Percentiles rank a stretch among this genome's conserved stretches.
These are phyloP conservation scores for Ischnura elegans DNA, from an alignment of 2,888 invertebrate genomes.

Conservation along the genomic window DNA sequence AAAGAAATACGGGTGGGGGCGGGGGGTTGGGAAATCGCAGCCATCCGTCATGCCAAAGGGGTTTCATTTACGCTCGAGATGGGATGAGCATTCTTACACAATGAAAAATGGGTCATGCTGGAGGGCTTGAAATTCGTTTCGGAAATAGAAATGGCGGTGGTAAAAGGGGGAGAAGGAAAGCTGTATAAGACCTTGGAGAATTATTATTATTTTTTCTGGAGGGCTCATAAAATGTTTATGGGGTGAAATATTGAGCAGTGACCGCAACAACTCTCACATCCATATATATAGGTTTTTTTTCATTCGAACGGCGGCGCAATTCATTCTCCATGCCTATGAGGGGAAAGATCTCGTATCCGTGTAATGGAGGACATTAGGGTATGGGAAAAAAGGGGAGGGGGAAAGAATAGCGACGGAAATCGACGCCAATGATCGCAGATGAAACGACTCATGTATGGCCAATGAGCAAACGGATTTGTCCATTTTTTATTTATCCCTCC, in stretches of 20 bases:
- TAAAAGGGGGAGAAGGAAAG: neutral
- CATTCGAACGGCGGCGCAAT: neutral
- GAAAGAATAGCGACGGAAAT: neutral
- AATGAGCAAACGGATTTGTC: neutral
- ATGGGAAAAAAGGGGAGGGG: too few relatives aligned
- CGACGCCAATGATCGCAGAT: neutral
- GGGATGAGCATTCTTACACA: neutral
- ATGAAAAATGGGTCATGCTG: neutral
- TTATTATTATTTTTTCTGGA: too few relatives aligned
- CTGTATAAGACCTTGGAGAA: neutral
- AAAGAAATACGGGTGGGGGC: neutral
- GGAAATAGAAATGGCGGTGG: neutral
- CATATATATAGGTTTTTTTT: too few relatives aligned
- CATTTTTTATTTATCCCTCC: neutral
- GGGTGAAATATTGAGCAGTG: constrained; percentile 28
- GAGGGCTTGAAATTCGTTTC: neutral
- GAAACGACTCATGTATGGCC: neutral
- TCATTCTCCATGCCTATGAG: neutral
- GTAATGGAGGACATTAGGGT: neutral
- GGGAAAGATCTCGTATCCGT: neutral
- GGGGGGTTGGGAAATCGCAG: too few relatives aligned
- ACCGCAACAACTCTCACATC: neutral
- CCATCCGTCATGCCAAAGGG: neutral
- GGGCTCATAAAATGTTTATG: neutral
- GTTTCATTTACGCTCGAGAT: neutral